Conservation (phyloP, 2,797 vertebrate species). For the Parauchenoglanis punctatus region DNA sequence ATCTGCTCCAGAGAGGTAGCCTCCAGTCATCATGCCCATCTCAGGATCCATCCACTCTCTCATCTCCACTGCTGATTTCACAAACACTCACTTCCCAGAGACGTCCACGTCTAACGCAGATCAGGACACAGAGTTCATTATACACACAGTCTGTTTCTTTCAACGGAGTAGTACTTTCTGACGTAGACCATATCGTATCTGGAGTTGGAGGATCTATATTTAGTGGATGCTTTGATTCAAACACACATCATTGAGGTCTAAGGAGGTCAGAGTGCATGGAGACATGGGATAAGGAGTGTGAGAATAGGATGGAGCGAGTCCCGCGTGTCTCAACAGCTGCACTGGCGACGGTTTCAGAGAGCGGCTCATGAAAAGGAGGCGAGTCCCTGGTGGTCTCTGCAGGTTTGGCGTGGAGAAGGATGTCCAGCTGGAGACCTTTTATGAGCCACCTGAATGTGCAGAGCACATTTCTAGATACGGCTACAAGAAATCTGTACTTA, state of each 20-base stretch:
- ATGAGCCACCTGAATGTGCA: constrained; percentile 50
- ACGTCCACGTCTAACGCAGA: constrained; percentile 31
- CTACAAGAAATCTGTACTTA: neutral
- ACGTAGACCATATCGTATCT: constrained; percentile 3
- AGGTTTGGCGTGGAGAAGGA: constrained; percentile 42
- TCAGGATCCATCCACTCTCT: constrained; percentile 79
- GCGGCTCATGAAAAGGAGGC: constrained; percentile 40
- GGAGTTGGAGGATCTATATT: constrained; percentile 47
- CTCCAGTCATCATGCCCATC: constrained; percentile 76
- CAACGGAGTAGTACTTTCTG: neutral
- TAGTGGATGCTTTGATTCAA: constrained; percentile 42
- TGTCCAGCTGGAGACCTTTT: constrained; percentile 38
- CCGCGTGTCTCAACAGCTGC: constrained; percentile 73
- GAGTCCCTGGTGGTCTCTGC: constrained; percentile 45
- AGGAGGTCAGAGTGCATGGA: constrained; percentile 53
- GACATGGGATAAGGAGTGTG: constrained; percentile 67
- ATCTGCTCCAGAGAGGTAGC: constrained; percentile 82
- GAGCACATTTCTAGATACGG: neutral
- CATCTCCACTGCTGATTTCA: constrained; percentile 70
- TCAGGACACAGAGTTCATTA: constrained; percentile 11
- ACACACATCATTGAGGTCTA: constrained; percentile 30
- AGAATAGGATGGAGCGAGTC: constrained; percentile 62
- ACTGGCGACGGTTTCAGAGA: constrained; percentile 66
- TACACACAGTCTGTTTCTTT: neutral
- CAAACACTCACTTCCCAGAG: constrained; percentile 2